Evolutionary conservation across 1,140 invertebrate species (phyloP), one percentile per base, ranked within the genome.

Genomic region (Diplogasteroides magnus): DNA sequence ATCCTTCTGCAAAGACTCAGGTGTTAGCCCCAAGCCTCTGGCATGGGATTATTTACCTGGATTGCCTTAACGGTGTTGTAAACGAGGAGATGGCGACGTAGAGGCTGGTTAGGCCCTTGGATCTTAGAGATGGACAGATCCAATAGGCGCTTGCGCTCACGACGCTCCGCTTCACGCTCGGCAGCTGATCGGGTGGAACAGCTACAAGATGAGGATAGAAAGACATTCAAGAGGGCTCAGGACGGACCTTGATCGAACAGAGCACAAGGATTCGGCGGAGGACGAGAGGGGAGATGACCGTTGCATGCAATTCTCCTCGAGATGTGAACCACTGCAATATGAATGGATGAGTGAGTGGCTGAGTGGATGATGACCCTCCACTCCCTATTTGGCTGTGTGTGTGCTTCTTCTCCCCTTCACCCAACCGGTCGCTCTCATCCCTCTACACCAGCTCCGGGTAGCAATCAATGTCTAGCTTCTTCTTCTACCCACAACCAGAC

Each of bases 51-150:
- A 48, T 19, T 59, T 58, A 72, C 70, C 70, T 72, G 70, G 31
- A 72, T 29, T 19, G 37, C 55, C 65, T 72, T 72, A 37, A 67
- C 61, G 3, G 64, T 57, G 31, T 72, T 64, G 55, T 62, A 72
- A 23, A 72, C 59, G 37, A 72, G 60, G 27, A 72, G 65, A 72
- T 72, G 70, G 55, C 67, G 67, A n/a, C 70, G 64, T 29, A 72
- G 61, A 23, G 70, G 70, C 64, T 67, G 57, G 28, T 72, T 72
- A 15, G 67, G 23, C 28, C 58, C 58, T 2, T 65, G 70, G 32
- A 72, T 58, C 67, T 72, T 72, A 28, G 31, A 62, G 28, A 72
- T 27, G 65, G 58, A 62, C 60, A 61, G 32, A 63, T 72, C 65
- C 31, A 72, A 61, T 27, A 72, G 65, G 48, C 67, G 67, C 26